Evolutionary conservation across 2,888 invertebrate genomes (phyloP).

Genomic region (Epiblema foenella): DNA sequence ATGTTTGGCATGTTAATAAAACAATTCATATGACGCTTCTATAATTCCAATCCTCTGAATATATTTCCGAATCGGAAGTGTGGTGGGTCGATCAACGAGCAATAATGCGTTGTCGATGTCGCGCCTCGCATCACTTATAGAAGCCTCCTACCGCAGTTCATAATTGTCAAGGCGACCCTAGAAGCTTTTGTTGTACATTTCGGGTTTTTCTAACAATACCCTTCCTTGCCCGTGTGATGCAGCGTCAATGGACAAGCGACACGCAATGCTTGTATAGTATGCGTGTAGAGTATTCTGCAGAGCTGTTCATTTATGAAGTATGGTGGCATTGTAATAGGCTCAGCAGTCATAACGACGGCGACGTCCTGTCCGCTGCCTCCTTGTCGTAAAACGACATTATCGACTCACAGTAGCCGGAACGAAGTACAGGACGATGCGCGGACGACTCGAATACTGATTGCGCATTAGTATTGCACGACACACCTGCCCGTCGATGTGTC

Average conservation of each 20-base stretch:
- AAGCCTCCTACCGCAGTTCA: slow-evolving; percentile 59
- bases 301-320: slow-evolving; percentile 74
- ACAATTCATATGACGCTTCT: slow-evolving; percentile 68
- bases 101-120: slow-evolving; percentile 80
- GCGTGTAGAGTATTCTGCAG: slow-evolving; percentile 62
- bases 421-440: slow-evolving; percentile 82
- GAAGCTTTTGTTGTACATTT: slow-evolving; percentile 62
- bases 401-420: slow-evolving; percentile 85
- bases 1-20: slow-evolving; percentile 70
- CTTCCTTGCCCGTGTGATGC: slow-evolving; percentile 57
- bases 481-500: slow-evolving; percentile 77
- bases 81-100: slow-evolving; percentile 78
- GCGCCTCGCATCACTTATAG: slow-evolving; percentile 81
- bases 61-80: slow-evolving; percentile 85
- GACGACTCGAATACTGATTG: slow-evolving; percentile 82
- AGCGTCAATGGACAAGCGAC: slow-evolving; percentile 73
- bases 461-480: slow-evolving; percentile 82
- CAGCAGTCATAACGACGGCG: slow-evolving; percentile 82
- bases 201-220: slow-evolving; percentile 58
- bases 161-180: slow-evolving; percentile 34
- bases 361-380: slow-evolving; percentile 81
- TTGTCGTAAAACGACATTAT: slow-evolving; percentile 84
- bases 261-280: slow-evolving; percentile 60
- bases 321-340: slow-evolving; percentile 82
- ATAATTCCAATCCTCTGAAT: slow-evolving; percentile 75